phyloP scores from a whole-genome alignment of 2,797 vertebrate species.

The Diglossa cyanea region DNA sequence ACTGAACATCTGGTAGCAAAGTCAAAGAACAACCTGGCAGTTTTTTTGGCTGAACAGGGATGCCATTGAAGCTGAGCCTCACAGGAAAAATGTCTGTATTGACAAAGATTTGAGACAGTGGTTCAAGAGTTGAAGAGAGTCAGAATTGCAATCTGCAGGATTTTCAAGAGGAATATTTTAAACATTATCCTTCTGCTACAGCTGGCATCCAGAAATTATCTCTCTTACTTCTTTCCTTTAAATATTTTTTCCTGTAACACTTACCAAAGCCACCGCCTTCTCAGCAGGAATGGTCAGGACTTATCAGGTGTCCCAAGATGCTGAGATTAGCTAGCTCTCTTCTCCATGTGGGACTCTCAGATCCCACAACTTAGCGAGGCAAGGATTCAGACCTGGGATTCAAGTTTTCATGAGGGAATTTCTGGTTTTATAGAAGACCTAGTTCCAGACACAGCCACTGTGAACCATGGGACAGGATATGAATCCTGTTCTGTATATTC shows the following conservation, averaged over 20 bases:
- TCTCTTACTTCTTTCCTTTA: neutral
- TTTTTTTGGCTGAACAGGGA: constrained; percentile 19
- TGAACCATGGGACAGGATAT: neutral
- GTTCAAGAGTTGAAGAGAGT: neutral
- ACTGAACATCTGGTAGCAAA: constrained; percentile 52
- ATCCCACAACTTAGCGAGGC: neutral
- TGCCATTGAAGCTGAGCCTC: neutral
- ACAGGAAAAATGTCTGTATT: neutral
- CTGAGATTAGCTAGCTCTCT: neutral
- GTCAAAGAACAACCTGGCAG: constrained; percentile 44
- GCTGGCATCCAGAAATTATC: neutral
- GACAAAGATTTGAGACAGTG: neutral
- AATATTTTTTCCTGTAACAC: neutral
- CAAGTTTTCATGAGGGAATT: neutral
- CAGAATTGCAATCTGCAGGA: neutral
- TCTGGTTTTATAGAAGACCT: neutral
- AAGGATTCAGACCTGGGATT: neutral
- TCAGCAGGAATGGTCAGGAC: neutral
- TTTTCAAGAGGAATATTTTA: neutral
- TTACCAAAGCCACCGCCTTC: neutral
- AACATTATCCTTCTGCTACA: constrained; percentile 6
- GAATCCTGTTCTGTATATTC: neutral
- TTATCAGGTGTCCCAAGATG: neutral
- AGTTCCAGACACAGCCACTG: neutral
- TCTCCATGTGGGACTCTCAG: neutral